Conservation (phyloP, 2,797 vertebrate species). For the Argya squamiceps region DNA sequence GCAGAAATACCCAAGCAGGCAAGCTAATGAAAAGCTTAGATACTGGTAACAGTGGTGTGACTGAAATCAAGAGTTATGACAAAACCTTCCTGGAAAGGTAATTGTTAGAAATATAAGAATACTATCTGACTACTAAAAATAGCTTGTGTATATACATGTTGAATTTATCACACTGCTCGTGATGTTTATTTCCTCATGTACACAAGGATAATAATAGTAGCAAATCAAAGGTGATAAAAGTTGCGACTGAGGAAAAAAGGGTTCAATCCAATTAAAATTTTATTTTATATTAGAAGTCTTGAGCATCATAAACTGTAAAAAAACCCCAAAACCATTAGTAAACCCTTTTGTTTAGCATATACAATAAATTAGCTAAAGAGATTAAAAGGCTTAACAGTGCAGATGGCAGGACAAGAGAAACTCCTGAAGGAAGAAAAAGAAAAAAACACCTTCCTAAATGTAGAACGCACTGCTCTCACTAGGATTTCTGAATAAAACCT, state of each 20-base stretch:
- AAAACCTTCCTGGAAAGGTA: background rate
- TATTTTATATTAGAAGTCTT: background rate
- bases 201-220: background rate
- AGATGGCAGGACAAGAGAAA: background rate
- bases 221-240: background rate
- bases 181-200: background rate
- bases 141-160: background rate
- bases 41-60: background rate
- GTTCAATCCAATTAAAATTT: background rate
- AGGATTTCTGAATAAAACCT: background rate
- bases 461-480: background rate
- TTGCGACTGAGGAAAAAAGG: background rate
- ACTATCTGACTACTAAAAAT: background rate
- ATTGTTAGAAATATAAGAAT: background rate
- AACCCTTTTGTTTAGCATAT: background rate
- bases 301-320: background rate
- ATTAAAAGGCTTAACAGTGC: background rate
- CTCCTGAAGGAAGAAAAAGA: background rate
- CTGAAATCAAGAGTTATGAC: background rate
- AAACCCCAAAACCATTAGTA: background rate
- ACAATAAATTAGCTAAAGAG: background rate
- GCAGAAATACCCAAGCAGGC: background rate
- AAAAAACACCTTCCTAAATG: background rate
- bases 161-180: background rate
- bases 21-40: background rate